phyloP scores from a whole-genome alignment of 2,797 vertebrate genomes.

The Microhierax caerulescens region DNA sequence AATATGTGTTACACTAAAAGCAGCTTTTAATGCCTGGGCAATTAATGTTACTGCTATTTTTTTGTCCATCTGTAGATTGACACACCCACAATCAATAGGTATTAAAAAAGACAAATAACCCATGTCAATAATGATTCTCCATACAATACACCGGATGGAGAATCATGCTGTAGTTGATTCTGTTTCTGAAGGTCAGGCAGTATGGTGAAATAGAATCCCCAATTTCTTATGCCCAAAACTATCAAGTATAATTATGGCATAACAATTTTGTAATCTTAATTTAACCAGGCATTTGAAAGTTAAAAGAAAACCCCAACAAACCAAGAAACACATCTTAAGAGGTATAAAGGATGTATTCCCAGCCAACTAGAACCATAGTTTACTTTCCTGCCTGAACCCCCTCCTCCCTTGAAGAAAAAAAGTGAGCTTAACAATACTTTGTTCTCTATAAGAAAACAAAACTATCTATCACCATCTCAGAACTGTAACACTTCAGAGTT shows the following conservation, averaged over 20 bases:
- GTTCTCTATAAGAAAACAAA: not conserved
- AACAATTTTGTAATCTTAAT: not conserved
- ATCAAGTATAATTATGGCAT: not conserved
- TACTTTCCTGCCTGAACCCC: accelerated
- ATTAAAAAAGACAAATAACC: not conserved
- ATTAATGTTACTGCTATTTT: not conserved
- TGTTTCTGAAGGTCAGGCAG: not conserved
- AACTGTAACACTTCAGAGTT: not conserved
- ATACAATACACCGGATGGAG: not conserved
- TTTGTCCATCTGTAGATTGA: not conserved
- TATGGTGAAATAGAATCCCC: not conserved
- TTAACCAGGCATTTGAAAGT: not conserved
- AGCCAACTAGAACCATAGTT: not conserved
- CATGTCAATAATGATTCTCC: not conserved
- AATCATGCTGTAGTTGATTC: not conserved
- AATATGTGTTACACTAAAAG: not conserved
- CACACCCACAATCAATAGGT: accelerated
- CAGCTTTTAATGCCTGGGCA: not conserved
- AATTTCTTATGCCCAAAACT: not conserved
- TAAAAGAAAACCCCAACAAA: not conserved
- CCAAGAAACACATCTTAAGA: not conserved
- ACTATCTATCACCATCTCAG: not conserved
- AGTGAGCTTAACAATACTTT: not conserved
- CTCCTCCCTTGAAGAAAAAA: not conserved
- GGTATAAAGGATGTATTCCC: not conserved